Conservation (phyloP, 2,888 invertebrate genomes). For the Drosophila vallismaia region DNA sequence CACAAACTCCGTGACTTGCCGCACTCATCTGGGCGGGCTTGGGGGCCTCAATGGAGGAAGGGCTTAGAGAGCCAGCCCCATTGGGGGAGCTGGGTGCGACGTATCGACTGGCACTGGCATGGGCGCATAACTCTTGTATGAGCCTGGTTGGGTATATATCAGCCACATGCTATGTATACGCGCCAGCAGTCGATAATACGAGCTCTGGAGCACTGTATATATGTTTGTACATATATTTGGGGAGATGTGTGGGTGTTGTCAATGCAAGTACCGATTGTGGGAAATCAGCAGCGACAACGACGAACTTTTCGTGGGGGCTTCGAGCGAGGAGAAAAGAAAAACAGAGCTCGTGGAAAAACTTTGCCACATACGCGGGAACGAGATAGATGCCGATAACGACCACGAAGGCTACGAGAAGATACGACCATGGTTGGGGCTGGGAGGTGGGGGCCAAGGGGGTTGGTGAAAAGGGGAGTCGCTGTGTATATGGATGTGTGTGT, state of each 20-base stretch:
- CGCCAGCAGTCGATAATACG: slow-evolving; percentile 32
- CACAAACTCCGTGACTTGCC: slow-evolving; percentile 1
- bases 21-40: too few species aligned
- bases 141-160: slow-evolving; percentile 53
- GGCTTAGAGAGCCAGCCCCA: slow-evolving; percentile 40
- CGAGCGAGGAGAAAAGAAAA: slow-evolving; percentile 52
- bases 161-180: slow-evolving; percentile 32
- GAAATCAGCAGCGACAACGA: slow-evolving; percentile 58
- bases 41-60: slow-evolving; percentile 32
- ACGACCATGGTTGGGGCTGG: slow-evolving; percentile 4
- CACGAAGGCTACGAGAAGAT: slow-evolving; percentile 50
- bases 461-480: slow-evolving; percentile 34
- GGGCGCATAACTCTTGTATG: slow-evolving; percentile 75
- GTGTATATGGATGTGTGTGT: slow-evolving; percentile 20
- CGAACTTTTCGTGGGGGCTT: slow-evolving; percentile 66
- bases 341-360: slow-evolving; percentile 69
- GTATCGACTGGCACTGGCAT: slow-evolving; percentile 21
- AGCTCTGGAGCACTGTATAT: slow-evolving; percentile 27
- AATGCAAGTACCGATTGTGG: slow-evolving; percentile 40
- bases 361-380: slow-evolving; percentile 67
- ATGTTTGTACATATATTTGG: slow-evolving; percentile 31
- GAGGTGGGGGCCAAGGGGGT: slow-evolving; percentile 1
- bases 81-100: slow-evolving; percentile 40
- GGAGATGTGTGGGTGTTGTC: slow-evolving; percentile 40
- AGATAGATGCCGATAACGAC: slow-evolving; percentile 65